Evolutionary conservation across 2,113 vertebrate genomes (phyloP), one percentile per base, ranked within the genome.

Genomic region (Neotoma lepida): DNA sequence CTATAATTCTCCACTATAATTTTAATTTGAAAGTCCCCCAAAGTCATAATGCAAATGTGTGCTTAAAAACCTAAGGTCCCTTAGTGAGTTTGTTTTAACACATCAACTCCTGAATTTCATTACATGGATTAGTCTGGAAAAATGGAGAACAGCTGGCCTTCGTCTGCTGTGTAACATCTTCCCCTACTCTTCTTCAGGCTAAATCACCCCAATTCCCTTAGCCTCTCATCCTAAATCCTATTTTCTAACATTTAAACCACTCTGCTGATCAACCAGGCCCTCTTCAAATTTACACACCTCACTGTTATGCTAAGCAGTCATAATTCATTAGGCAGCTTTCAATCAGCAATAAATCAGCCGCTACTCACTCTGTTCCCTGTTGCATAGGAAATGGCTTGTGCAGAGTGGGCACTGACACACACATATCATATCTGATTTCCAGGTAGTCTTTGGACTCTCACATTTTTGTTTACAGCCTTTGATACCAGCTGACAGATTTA

Each of bases 271-370:
- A 96, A 82, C 96, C 73, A 77, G 93, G 73, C 93, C 92, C 92
- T 94, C 92, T 95, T 95, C 92, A 95, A 91, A 97, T 96, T 82
- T 95, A 68, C 93, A 94, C 90, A 95, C 91, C 96, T 97, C 94
- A 91, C 94, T 88, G 80, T 96, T 95, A 96, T 89, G 89, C 86
- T 95, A 94, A 96, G 88, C 86, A 90, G 95, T 94, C 91, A 90
- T 97, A 93, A 96, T 89, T 96, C 94, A 96, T 96, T 91, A 97
- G 61, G 66, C 92, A 90, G 58, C 85, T 91, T 76, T 93, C 96
- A 86, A 66, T 97, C 96, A 93, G 89, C 71, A 91, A 90, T 70
- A 82, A 93, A 93, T 87, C 93, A 94, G 80, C 91, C 44, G 66
- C 86, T 85, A 68, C 58, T 96, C 94, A 77, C 61, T 2, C 0